Conservation (phyloP, 2,797 vertebrate species). For the Hydrolagus colliei region DNA sequence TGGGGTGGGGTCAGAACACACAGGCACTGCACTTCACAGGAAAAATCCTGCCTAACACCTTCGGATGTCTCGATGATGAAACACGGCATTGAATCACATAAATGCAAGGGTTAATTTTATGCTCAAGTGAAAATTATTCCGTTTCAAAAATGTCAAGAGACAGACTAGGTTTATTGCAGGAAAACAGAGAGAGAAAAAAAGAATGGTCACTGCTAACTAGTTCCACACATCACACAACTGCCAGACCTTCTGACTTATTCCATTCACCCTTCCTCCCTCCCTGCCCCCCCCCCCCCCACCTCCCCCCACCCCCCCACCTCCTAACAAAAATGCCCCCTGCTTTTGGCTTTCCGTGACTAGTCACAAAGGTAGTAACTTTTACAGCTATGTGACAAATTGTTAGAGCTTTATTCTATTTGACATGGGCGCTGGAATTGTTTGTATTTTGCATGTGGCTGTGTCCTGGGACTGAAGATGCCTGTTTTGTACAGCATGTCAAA, state of each 20-base stretch:
- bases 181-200: not conserved
- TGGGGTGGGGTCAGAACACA: no score
- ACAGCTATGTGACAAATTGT: constrained; percentile 70
- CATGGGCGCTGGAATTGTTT: constrained; percentile 66
- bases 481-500: constrained; percentile 88
- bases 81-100: no score
- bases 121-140: constrained; percentile 20
- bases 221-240: not conserved
- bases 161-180: no score
- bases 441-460: constrained; percentile 71
- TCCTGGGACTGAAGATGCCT: constrained; percentile 84
- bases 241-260: constrained; percentile 4
- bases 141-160: not conserved
- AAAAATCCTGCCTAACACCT: no score
- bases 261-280: not conserved
- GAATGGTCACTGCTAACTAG: not conserved
- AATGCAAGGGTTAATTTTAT: no score
- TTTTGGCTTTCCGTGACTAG: constrained; percentile 34
- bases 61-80: no score
- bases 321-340: not conserved
- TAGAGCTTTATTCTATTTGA: constrained; percentile 61
- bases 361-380: constrained; percentile 64
- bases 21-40: no score
- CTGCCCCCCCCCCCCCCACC: no score
- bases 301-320: no score